Conservation (phyloP, 2,797 vertebrate species). For the Acipenser ruthenus region DNA sequence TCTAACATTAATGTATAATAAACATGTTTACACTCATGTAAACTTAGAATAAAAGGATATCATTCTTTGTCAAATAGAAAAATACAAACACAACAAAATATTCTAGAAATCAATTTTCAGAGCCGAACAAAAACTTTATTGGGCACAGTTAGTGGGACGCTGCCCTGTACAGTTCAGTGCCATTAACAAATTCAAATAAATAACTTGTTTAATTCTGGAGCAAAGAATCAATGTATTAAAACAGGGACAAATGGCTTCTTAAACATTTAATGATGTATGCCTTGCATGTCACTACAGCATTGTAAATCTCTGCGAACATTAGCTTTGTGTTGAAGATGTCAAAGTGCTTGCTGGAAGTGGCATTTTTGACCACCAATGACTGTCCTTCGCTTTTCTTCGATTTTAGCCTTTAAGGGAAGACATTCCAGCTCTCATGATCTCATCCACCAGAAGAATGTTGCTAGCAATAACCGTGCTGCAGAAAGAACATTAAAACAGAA, state of each 20-base stretch:
- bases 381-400: background rate
- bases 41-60: too few species aligned
- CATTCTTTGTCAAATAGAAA: too few species aligned
- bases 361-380: background rate
- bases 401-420: slow-evolving; percentile 90
- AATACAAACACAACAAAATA: too few species aligned
- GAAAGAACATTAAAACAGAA: slow-evolving; percentile 11
- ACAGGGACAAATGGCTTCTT: slow-evolving; percentile 28
- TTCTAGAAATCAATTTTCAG: slow-evolving; percentile 18
- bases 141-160: slow-evolving; percentile 54
- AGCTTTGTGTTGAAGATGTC: slow-evolving; percentile 21
- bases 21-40: too few species aligned
- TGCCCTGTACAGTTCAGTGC: slow-evolving; percentile 57
- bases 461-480: slow-evolving; percentile 89
- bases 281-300: background rate
- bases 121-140: slow-evolving; percentile 56
- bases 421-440: slow-evolving; percentile 97
- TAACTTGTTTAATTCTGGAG: slow-evolving; percentile 6
- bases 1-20: too few species aligned
- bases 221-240: slow-evolving; percentile 9
- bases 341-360: slow-evolving; percentile 6
- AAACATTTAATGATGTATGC: slow-evolving; percentile 22
- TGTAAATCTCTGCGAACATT: background rate
- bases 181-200: slow-evolving; percentile 60
- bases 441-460: slow-evolving; percentile 94